A percentile compares a stretch with the other conserved stretches of the same genome.
phyloP scores from a whole-genome alignment of 2,113 vertebrate genomes.

The Tetrao urogallus region DNA sequence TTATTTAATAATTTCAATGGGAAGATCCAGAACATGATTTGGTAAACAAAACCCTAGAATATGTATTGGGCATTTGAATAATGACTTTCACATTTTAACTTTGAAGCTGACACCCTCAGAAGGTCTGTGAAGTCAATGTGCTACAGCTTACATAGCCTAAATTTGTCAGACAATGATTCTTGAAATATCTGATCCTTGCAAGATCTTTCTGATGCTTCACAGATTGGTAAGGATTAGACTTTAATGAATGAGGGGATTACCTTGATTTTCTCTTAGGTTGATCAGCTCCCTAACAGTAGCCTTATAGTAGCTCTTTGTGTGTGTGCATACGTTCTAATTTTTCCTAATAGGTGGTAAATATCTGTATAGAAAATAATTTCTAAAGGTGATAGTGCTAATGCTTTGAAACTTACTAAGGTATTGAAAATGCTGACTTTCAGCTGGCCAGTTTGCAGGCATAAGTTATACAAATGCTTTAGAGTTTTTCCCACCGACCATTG shows the following conservation, averaged over 20 bases:
- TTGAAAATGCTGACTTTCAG: fast-evolving
- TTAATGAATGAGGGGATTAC: not conserved
- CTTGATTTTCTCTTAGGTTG: not conserved
- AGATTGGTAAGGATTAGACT: not conserved
- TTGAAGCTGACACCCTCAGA: not conserved
- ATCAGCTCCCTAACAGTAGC: not conserved
- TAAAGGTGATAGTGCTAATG: not conserved
- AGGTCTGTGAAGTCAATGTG: not conserved
- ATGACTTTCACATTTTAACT: not conserved
- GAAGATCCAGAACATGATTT: not conserved
- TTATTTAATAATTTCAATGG: not conserved
- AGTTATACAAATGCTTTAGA: not conserved
- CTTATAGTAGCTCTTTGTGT: not conserved
- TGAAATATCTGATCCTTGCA: not conserved
- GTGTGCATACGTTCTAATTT: not conserved
- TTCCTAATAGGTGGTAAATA: not conserved
- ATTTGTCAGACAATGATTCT: not conserved
- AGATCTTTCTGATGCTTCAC: not conserved
- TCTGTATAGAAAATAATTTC: not conserved
- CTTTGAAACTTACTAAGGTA: not conserved
- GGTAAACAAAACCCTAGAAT: not conserved
- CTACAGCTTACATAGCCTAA: not conserved
- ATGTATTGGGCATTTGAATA: not conserved
- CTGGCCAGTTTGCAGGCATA: not conserved
- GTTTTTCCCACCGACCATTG: not conserved